Base-by-base conservation (phyloP, 92 coral and sea anemone species). In the Epizoanthus illoricatus region DNA sequence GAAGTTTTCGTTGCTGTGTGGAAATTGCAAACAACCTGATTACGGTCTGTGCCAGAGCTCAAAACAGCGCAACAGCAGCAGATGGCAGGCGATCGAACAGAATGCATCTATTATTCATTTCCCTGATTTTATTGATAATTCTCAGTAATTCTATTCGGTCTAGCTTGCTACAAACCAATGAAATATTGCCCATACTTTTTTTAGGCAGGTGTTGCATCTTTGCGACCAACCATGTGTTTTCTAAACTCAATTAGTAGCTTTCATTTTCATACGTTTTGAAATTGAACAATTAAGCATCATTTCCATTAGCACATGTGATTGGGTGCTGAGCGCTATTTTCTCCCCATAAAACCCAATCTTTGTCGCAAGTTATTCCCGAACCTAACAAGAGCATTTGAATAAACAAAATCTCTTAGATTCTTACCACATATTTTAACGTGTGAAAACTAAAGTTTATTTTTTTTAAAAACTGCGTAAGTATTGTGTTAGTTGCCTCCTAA, bases 101-200 rank as follows among this genome's bases (percentile, higher is more conserved):
- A 39, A 17, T 33, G 3, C 41, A 89, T 89, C 84, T 84, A 85
- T 89, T 80, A 85, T 85, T 89, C 69, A 89, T 89, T 73, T 20
- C 64, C 42, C 69, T 68, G 91, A 81, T 80, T 85, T 71, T 85
- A 69, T 85, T 67, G 91, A 85, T 89, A 89, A 85, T 43, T 85
- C 47, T 63, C 71, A 54, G 75, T 86, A 85, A 89, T 89, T 80
- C 85, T 75, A 76, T 89, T 85, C 66, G 74, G 67, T 47, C 60
- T 39, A 59, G 71, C 56, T 75, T 52, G 52, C 71, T 80, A 43
- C 59, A 81, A 85, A 75, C 91, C 91, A 89, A 89, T 89, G 86
- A 85, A 85, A 89, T 55, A 49, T 56, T 75, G 54, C 42, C 73
- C 20, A 45, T 67, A 69, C 72, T 43, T 7, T 45, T 64, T 21